Base-by-base conservation (phyloP, 2,113 vertebrate species). In the Xerus inauris region DNA sequence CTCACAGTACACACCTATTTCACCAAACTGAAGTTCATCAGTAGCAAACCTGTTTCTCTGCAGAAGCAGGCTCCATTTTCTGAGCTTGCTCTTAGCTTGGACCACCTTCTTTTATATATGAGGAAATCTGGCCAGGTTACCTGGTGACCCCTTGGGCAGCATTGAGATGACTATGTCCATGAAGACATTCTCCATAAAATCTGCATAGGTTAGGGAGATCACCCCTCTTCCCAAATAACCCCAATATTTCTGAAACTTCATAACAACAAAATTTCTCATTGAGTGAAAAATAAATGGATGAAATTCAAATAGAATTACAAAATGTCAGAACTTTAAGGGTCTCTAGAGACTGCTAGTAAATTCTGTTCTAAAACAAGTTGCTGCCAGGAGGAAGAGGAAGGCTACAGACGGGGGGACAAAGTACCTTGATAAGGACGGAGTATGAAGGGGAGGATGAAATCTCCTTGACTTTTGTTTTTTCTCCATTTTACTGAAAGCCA, bases 231-330 rank as follows among this genome's bases (percentile, higher is more conserved):
- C 49, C 49, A 79, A 57, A 77, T 59, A 84, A 42, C 40, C 62
- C 40, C 38, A 26, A 28, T 49, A 59, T 81, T 76, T 92, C 77
- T 82, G 42, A 93, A 91, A 77, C 77, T 65, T 79, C 42, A 38
- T 83, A 76, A 93, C 71, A 94, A 35, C 49, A 71, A 85, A 93
- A 64, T 45, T 84, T 87, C 80, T 85, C 77, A 67, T 57, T 42
- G 84, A 57, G 59, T 80, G 81, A 79, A 94, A 91, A 92, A 67
- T 86, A 81, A 54, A 38, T 96, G 92, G 89, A 86, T 91, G 82
- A 91, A 59, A 96, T 91, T 94, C 94, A 95, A 91, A 87, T 77
- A 84, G 38, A 88, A 85, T 35, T 82, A 94, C 90, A 87, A 93
- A 91, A 85, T 65, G 4, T 81, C 87, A 77, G 76, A 8, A 7